Evolutionary conservation across 2,797 vertebrate genomes (phyloP), one percentile per base, ranked within the genome.

Genomic region (Hippoglossus hippoglossus): DNA sequence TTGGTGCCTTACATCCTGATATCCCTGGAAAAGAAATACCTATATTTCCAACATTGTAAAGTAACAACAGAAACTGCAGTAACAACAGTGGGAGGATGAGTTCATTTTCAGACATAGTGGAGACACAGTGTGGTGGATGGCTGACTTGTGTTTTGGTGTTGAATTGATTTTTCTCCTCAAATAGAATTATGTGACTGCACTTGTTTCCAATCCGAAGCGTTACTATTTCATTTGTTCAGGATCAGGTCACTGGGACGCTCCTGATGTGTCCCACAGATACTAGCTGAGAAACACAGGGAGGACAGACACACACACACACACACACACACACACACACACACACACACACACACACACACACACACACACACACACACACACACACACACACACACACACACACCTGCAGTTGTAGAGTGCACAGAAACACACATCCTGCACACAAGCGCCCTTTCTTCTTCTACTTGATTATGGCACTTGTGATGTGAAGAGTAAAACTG

Each of bases 81-180:
- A 69, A 34, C 31, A 22, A 71, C n/a, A 63, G 2, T n/a, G 16
- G 47, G 60, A 60, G 59, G 59, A 56, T 56, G 77, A 82, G 60
- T 74, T 82, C 52, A 72, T 71, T 76, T 64, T 39, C 62, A 71
- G 26, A 46, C 61, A 55, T 28, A 57, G 41, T 71, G 62, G 54
- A 68, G 58, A 77, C 51, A 36, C 6, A 53, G 63, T 67, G 69
- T 28, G 16, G 51, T 81, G 55, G 63, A 74, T 68, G 51, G 31
- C 13, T 21, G 77, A 71, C 62, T 61, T 56, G 66, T 79, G 74
- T 84, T 89, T 87, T 77, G 71, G 67, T 78, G 77, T 63, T 83
- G 72, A 85, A 90, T 90, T 88, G 86, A 90, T 88, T 93, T 91
- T 21, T 86, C 68, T 87, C 72, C 76, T 88, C 74, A 83, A 83